phyloP scores from a whole-genome alignment of 2,797 vertebrate genomes.

The Yasuhikotakia modesta region DNA sequence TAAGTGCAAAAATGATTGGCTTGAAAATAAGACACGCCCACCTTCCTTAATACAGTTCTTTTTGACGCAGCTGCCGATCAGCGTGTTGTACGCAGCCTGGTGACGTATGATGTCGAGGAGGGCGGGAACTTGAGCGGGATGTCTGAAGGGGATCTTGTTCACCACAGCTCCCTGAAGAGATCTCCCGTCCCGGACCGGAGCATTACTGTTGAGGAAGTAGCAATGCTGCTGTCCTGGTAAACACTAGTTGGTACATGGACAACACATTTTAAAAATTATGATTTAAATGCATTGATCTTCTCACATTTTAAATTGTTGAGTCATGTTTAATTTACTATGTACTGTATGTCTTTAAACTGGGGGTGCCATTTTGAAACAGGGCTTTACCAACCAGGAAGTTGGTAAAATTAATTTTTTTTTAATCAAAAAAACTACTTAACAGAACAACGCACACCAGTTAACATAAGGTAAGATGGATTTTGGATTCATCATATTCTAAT shows the following conservation, averaged over 20 bases:
- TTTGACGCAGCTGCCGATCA: slow-evolving; percentile 97
- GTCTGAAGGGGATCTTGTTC: slow-evolving; percentile 93
- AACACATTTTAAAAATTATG: neutral
- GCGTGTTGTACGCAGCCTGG: slow-evolving; percentile 92
- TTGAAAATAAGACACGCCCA: slow-evolving; percentile 56
- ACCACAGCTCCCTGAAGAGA: slow-evolving; percentile 91
- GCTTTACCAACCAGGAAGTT: no score
- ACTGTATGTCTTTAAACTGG: no score
- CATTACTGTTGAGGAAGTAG: slow-evolving; percentile 96
- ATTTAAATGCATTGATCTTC: neutral
- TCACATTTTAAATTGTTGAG: no score
- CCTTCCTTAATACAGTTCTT: slow-evolving; percentile 91
- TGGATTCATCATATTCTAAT: no score
- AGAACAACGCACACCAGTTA: no score
- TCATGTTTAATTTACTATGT: no score
- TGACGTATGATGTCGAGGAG: slow-evolving; percentile 91
- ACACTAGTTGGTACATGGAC: slow-evolving; percentile 72
- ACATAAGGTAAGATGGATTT: no score
- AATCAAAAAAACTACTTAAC: no score
- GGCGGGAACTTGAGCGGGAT: slow-evolving; percentile 91
- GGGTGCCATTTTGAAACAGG: no score
- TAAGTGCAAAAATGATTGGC: neutral
- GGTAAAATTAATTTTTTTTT: no score
- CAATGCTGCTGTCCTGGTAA: slow-evolving; percentile 97
- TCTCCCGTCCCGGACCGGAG: slow-evolving; percentile 90